Evolutionary conservation across 2,113 vertebrate species (phyloP).

Genomic region (Parus major): DNA sequence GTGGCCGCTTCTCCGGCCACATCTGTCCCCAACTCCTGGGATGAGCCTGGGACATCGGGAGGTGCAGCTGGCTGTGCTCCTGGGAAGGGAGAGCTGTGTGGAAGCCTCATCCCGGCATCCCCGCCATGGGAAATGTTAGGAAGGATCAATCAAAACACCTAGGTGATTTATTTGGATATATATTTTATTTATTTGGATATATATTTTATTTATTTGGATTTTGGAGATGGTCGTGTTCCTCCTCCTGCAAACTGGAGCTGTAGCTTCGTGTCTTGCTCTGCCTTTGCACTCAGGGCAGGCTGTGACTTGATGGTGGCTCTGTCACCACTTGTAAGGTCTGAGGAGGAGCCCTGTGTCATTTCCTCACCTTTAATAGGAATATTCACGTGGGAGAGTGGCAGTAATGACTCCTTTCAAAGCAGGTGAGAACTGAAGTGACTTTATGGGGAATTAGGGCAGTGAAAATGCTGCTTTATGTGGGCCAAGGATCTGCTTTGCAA

Average conservation of each 20-base stretch:
- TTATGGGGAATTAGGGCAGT: not conserved
- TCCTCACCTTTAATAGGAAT: not conserved
- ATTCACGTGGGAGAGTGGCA: not conserved
- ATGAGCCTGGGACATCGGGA: not conserved
- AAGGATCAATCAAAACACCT: not conserved
- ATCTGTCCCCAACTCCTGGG: not conserved
- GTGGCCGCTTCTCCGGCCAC: accelerated
- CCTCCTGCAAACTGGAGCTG: not conserved
- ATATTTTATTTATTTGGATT: not conserved
- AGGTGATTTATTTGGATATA: not conserved
- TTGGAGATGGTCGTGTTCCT: not conserved
- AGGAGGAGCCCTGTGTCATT: not conserved
- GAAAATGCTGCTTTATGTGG: not conserved
- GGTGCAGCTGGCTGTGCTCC: not conserved
- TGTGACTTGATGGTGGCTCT: not conserved
- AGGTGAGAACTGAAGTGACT: not conserved
- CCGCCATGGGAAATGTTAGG: not conserved
- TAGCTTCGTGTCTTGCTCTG: not conserved
- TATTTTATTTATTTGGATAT: not conserved
- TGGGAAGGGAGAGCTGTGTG: not conserved
- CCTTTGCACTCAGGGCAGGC: not conserved
- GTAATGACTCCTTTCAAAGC: not conserved
- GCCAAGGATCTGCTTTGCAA: not conserved
- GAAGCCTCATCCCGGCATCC: not conserved
- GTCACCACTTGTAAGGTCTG: not conserved